Evolutionary conservation across 2,888 invertebrate species (phyloP).

Genomic region (Melanotus villosus): DNA sequence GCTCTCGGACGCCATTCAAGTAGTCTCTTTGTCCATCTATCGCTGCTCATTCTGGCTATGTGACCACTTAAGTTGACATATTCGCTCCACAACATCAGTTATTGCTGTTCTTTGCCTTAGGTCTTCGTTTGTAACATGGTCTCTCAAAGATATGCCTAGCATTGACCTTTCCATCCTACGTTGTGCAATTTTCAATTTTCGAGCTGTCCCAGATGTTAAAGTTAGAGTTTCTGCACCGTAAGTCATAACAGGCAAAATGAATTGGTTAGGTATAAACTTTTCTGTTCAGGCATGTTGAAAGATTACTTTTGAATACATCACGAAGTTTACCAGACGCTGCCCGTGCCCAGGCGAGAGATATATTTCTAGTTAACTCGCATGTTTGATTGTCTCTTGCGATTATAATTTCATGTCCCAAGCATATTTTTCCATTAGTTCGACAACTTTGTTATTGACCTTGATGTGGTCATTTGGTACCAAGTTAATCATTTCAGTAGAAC

Average conservation of each 20-base stretch:
- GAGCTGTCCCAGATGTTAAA: neutral
- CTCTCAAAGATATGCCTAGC: slow-evolving; percentile 1
- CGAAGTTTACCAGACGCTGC: neutral
- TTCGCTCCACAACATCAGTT: neutral
- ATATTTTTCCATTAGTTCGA: too few relatives aligned
- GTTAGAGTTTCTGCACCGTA: neutral
- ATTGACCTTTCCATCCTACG: neutral
- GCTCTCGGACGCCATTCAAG: neutral
- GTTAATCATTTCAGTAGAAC: too few relatives aligned
- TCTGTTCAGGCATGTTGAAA: neutral
- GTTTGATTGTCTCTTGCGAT: neutral
- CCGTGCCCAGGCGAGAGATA: neutral
- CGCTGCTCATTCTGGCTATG: neutral
- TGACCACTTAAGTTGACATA: neutral
- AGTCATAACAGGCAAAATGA: neutral
- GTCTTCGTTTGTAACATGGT: neutral
- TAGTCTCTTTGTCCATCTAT: neutral
- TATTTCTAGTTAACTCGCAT: neutral
- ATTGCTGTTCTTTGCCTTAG: neutral
- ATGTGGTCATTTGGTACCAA: too few relatives aligned
- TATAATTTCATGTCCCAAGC: too few relatives aligned
- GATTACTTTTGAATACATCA: neutral
- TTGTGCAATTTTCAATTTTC: neutral
- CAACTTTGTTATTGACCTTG: too few relatives aligned
- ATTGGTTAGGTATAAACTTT: neutral